Percentiles rank a stretch among this genome's conserved stretches.
phyloP scores from a whole-genome alignment of 35 echinoderm and acorn worm species.

The Lytechinus variegatus region DNA sequence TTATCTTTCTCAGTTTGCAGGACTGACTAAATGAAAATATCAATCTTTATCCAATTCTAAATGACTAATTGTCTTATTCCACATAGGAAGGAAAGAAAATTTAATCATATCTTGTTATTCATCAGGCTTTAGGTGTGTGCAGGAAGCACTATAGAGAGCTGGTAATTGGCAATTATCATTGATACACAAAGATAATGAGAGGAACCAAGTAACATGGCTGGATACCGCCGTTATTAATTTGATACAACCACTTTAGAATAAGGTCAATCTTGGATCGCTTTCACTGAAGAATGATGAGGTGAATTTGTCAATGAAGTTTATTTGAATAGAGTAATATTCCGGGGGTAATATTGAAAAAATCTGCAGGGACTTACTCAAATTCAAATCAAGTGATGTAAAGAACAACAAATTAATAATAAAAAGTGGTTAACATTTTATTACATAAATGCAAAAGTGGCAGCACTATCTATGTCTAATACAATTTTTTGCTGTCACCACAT shows the following conservation, averaged over 20 bases:
- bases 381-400: no score
- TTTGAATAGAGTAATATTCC: no score
- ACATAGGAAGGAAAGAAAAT: background rate
- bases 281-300: background rate
- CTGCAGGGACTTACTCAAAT: no score
- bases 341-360: no score
- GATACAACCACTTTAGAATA: background rate
- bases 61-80: background rate
- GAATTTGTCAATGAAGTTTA: no score
- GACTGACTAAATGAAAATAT: no score
- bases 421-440: no score
- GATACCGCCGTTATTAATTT: background rate
- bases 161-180: conserved; percentile 4
- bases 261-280: background rate
- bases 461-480: no score
- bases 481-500: no score
- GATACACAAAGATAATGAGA: background rate
- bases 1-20: no score
- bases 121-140: background rate
- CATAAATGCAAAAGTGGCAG: no score
- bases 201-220: background rate
- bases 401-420: no score
- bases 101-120: background rate
- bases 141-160: background rate
- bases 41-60: background rate